Percentiles rank a stretch among this genome's conserved stretches.
Conservation (phyloP, 2,797 vertebrate genomes). For the Poliocrania exsul region DNA sequence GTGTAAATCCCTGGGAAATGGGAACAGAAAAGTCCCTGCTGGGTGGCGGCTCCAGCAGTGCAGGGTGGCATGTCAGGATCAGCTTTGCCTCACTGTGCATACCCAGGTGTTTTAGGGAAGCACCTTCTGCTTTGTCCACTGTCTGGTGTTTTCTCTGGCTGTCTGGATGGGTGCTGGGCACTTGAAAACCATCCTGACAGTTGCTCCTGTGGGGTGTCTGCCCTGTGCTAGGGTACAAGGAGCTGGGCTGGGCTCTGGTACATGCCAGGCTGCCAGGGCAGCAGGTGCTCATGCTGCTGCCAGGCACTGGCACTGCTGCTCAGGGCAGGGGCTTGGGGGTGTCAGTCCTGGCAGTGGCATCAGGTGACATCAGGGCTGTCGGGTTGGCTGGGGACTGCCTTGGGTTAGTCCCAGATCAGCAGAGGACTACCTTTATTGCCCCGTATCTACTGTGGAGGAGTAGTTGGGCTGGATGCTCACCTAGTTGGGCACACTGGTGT, state of each 20-base stretch:
- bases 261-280: accelerated
- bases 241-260: background rate
- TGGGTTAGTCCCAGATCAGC: background rate
- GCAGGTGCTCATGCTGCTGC: background rate
- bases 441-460: background rate
- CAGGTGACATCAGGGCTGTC: background rate
- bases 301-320: background rate
- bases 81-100: background rate
- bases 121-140: background rate
- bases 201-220: background rate
- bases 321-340: accelerated
- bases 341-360: background rate
- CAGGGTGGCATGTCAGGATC: background rate
- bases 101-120: background rate
- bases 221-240: background rate
- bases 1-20: background rate
- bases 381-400: no score
- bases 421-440: background rate
- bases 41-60: background rate
- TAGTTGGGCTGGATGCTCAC: background rate
- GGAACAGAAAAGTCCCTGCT: background rate
- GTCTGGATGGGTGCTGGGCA: background rate
- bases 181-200: background rate
- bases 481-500: background rate
- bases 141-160: background rate